Conservation (phyloP, 1,140 invertebrate species). For the Conus betulinus region DNA sequence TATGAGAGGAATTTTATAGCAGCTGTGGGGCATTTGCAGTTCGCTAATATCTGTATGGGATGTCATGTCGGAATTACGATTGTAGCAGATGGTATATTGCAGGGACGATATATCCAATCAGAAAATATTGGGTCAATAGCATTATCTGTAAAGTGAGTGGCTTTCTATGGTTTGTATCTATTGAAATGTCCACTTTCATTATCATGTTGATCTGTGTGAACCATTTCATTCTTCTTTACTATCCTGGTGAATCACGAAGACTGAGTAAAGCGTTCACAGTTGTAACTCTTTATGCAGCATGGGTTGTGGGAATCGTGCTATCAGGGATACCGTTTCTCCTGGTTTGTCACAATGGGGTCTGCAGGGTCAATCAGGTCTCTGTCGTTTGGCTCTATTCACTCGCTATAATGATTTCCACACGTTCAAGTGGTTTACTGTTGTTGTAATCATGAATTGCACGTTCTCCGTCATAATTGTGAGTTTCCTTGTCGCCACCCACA, state of each 20-base stretch:
- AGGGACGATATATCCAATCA: constrained; percentile 53
- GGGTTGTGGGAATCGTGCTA: constrained; percentile 9
- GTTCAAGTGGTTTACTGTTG: too few relatives aligned
- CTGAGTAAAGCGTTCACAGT: not conserved
- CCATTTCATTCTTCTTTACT: not conserved
- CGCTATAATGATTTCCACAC: too few relatives aligned
- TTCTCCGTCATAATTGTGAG: too few relatives aligned
- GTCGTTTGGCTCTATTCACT: too few relatives aligned
- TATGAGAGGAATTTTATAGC: not conserved
- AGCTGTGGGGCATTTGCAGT: too few relatives aligned
- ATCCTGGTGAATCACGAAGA: not conserved
- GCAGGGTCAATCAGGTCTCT: constrained; percentile 37
- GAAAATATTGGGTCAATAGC: constrained; percentile 29
- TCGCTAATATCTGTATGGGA: too few relatives aligned
- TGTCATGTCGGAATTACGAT: not conserved
- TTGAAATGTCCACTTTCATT: constrained; percentile 26
- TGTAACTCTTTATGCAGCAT: not conserved
- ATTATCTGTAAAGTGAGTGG: constrained; percentile 20
- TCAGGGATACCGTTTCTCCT: constrained; percentile 25
- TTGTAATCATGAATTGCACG: too few relatives aligned
- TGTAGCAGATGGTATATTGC: constrained; percentile 22
- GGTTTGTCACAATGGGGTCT: constrained; percentile 38
- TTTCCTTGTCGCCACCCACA: too few relatives aligned
- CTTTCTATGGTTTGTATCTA: constrained; percentile 35
- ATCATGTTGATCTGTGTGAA: constrained; percentile 52